phyloP scores from a whole-genome alignment of 2,797 vertebrate species.

The Pristis pectinata region DNA sequence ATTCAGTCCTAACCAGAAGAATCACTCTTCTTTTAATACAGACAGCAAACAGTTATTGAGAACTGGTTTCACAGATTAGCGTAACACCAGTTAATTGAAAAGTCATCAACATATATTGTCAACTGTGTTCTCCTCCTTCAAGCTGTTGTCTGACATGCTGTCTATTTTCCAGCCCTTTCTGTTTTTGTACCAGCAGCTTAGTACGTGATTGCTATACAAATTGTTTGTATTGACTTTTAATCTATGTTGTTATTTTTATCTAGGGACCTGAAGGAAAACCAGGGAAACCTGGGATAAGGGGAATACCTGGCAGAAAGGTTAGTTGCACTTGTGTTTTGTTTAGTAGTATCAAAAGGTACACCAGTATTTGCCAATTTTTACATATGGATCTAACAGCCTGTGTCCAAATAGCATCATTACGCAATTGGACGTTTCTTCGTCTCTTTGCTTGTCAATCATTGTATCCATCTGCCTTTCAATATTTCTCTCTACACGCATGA shows the following conservation, averaged over 20 bases:
- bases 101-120: too few relatives aligned
- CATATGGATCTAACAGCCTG: background rate
- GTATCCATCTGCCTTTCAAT: background rate
- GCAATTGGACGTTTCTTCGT: background rate
- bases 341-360: background rate
- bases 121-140: too few relatives aligned
- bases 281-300: constrained; percentile 84
- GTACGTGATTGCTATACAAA: background rate
- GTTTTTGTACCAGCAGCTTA: too few relatives aligned
- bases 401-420: background rate
- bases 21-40: background rate
- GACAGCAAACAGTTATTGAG: background rate
- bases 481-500: too few relatives aligned
- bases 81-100: background rate
- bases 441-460: background rate
- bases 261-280: constrained; percentile 92
- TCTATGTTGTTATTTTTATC: background rate
- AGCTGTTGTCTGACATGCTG: too few relatives aligned
- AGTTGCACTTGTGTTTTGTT: rapidly evolving
- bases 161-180: too few relatives aligned
- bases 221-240: background rate
- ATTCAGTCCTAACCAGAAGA: background rate
- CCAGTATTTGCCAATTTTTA: background rate
- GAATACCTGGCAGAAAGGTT: constrained; percentile 85
- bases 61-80: background rate